These are phyloP conservation scores for Celastrina argiolus DNA, from an alignment of 2,888 invertebrate species.

Conservation along the genomic window DNA sequence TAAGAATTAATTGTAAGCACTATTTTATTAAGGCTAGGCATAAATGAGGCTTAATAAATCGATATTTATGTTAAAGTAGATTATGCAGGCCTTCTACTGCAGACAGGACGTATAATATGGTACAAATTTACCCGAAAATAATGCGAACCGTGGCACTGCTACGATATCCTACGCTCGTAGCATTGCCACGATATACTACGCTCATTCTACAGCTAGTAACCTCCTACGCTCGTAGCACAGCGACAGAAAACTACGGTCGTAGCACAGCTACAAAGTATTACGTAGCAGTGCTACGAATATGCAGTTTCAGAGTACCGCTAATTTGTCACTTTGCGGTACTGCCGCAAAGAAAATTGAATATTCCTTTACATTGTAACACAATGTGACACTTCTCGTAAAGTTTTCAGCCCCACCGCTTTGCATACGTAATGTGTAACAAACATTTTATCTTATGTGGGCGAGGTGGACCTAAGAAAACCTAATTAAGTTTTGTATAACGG, in stretches of 20 bases:
- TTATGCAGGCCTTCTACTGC: no score
- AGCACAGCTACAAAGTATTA: neutral
- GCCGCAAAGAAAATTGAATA: slow-evolving; percentile 1
- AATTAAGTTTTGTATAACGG: slow-evolving; percentile 1
- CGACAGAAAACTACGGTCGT: neutral
- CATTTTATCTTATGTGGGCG: neutral
- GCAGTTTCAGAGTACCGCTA: neutral
- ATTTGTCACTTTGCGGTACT: neutral
- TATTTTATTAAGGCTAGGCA: no score
- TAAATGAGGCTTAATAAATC: no score
- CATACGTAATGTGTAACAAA: neutral
- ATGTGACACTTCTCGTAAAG: neutral
- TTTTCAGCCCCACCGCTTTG: neutral
- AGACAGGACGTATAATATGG: no score
- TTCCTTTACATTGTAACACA: neutral
- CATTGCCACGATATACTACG: neutral
- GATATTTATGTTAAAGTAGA: no score
- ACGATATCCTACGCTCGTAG: neutral
- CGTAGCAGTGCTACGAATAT: neutral
- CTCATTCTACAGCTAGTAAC: no score
- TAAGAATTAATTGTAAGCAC: no score
- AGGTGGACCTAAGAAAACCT: neutral
- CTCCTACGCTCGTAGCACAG: no score
- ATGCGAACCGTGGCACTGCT: no score
- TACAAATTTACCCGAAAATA: no score